Evolutionary conservation across 2,113 vertebrate genomes (phyloP).

Genomic region (Rhinopomastus cyanomelas): DNA sequence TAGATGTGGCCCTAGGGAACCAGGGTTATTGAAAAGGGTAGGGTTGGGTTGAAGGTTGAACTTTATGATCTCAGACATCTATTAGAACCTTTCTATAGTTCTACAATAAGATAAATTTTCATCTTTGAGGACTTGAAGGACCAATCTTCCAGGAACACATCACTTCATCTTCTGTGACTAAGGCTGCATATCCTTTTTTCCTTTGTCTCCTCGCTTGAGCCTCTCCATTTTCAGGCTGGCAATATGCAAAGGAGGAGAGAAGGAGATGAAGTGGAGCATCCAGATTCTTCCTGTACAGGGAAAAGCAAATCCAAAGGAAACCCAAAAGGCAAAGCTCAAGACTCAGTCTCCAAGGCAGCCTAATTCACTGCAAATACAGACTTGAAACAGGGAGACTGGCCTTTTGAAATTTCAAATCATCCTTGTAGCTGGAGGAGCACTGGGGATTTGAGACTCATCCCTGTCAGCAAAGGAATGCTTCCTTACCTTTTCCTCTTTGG

Average conservation of each 20-base stretch:
- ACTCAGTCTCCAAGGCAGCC: background rate
- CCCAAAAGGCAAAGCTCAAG: background rate
- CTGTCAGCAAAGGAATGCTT: background rate
- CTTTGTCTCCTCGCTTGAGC: background rate
- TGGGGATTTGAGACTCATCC: background rate
- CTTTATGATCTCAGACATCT: too few relatives aligned
- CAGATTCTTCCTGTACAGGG: background rate
- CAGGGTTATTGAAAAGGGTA: too few relatives aligned
- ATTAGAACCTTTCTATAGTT: too few relatives aligned
- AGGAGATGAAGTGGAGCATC: background rate
- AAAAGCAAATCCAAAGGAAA: background rate
- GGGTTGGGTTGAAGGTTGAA: too few relatives aligned
- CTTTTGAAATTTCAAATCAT: background rate
- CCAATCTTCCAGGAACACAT: background rate
- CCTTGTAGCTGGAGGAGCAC: background rate
- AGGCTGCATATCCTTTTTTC: background rate
- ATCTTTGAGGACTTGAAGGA: background rate
- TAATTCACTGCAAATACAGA: background rate
- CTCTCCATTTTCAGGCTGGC: background rate
- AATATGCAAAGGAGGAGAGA: background rate
- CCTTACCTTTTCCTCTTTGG: background rate
- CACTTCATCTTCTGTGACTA: background rate
- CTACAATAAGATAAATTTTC: background rate
- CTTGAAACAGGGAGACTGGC: background rate
- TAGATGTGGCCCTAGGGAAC: too few relatives aligned